Base-by-base conservation (phyloP, 1,140 invertebrate species). In the Heliconius hewitsoni region DNA sequence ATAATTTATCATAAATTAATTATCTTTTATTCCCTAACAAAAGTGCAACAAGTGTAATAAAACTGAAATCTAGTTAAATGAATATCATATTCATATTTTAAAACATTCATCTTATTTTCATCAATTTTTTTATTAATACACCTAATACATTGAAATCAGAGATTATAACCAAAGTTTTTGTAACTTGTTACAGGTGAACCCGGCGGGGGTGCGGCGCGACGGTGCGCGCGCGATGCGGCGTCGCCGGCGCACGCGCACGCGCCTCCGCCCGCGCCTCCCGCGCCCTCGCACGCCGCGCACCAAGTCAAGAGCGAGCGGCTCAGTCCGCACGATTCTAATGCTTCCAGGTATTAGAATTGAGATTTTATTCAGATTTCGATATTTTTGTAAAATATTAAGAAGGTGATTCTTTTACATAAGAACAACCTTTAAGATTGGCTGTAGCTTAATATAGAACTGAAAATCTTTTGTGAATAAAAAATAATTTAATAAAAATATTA, bases 181-280 rank as follows among this genome's bases (percentile, higher is more conserved):
- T 82, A 72, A 50, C 13, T 79, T 86, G 66, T 78, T n/a, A 6
- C 77, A 93, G 92, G 92, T 91, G 92, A 92, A 89, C 90, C 89
- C 83, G 89, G 91, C 77, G 89, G 89, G 74, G 89, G 85, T 74
- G 89, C 84, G 71, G 87, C 85, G 85, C 90, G 90, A 79, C 86
- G 91, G 81, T 92, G 90, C 84, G 90, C 88, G 85, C 92, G 92
- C 87, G 90, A 94, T 90, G 91, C 90, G 81, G 85, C 90, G 85
- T 91, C 91, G 86, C 90, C 90, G 78, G 90, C 90, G 96, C 84
- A 96, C 96, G 87, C 96, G 96, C 89, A 90, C 81, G 84, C 91
- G 85, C 86, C 85, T 78, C 85, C 90, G 86, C 83, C 87, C 78
- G 78, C 86, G 86, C 83, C 89, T 72, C 76, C 83, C 81, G 82